These are phyloP conservation scores for Nannobrachium achirus DNA, from an alignment of 2,113 vertebrate genomes.

Conservation along the genomic window DNA sequence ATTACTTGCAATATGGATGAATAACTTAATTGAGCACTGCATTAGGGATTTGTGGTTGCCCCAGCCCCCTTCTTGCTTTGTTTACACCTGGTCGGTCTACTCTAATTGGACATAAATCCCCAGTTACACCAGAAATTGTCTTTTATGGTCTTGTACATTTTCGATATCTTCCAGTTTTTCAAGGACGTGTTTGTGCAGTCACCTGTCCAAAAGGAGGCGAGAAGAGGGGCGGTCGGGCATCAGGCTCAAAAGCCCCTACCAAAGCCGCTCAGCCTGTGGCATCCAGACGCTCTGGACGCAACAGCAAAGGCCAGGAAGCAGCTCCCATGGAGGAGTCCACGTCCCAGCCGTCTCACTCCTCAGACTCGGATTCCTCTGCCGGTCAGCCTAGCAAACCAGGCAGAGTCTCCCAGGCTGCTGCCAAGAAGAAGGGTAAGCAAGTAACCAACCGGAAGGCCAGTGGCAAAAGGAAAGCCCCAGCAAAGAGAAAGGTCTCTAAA, in stretches of 20 bases:
- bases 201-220: conserved; percentile 90
- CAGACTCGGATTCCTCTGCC: conserved; percentile 79
- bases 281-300: conserved; percentile 86
- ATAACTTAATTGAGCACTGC: too few species aligned
- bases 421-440: conserved; percentile 83
- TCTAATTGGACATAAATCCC: too few species aligned
- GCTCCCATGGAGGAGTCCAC: conserved; percentile 72
- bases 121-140: too few species aligned
- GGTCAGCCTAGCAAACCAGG: conserved; percentile 65
- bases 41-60: too few species aligned
- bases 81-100: too few species aligned
- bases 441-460: conserved; percentile 75
- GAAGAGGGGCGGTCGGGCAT: conserved; percentile 85
- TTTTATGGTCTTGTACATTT: not conserved
- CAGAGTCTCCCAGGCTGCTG: conserved; percentile 50
- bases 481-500: conserved; percentile 71
- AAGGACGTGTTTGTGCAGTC: conserved; percentile 84
- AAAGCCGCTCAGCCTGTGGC: conserved; percentile 80
- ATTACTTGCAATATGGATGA: too few species aligned
- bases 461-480: conserved; percentile 84
- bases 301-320: conserved; percentile 80
- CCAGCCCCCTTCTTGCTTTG: too few species aligned
- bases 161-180: conserved; percentile 75
- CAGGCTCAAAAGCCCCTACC: conserved; percentile 85
- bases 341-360: conserved; percentile 78